Percentiles rank a stretch among this genome's conserved stretches.
phyloP scores from a whole-genome alignment of 2,888 invertebrate genomes.

The Caenorhabditis wallacei region DNA sequence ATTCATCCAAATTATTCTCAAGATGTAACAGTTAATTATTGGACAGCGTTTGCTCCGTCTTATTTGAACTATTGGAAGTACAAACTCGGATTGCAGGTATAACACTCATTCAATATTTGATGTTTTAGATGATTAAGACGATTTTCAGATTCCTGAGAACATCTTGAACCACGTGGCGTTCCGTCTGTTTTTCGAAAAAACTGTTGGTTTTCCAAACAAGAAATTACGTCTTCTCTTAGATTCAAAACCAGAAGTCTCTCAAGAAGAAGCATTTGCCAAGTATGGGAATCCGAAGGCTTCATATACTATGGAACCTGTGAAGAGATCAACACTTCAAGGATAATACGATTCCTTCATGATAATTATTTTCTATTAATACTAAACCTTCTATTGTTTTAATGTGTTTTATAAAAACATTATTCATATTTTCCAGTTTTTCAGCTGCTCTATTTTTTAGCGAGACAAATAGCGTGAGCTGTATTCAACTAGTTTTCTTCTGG shows the following conservation, averaged over 20 bases:
- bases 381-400: too few relatives aligned
- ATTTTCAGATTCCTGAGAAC: constrained; percentile 57
- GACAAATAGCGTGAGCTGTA: too few relatives aligned
- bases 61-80: constrained; percentile 60
- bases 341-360: constrained; percentile 17
- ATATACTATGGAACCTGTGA: constrained; percentile 26
- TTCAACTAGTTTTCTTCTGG: too few relatives aligned
- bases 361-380: too few relatives aligned
- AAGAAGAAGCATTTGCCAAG: constrained; percentile 61
- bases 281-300: constrained; percentile 56
- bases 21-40: constrained; percentile 32
- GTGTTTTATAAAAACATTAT: too few relatives aligned
- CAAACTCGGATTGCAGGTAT: constrained; percentile 49
- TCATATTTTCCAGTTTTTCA: too few relatives aligned
- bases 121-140: too few relatives aligned
- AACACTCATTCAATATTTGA: too few relatives aligned
- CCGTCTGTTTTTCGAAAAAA: constrained; percentile 78
- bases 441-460: too few relatives aligned
- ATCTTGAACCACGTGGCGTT: constrained; percentile 69
- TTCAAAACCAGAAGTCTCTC: constrained; percentile 66
- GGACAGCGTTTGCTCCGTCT: constrained; percentile 43
- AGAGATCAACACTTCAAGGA: constrained; percentile 50
- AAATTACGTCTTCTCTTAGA: constrained; percentile 75
- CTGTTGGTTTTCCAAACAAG: constrained; percentile 79
- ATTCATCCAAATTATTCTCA: constrained; percentile 32